These are phyloP conservation scores for Drosophila virilis DNA, from an alignment of 1,140 invertebrate species.

Conservation along the genomic window DNA sequence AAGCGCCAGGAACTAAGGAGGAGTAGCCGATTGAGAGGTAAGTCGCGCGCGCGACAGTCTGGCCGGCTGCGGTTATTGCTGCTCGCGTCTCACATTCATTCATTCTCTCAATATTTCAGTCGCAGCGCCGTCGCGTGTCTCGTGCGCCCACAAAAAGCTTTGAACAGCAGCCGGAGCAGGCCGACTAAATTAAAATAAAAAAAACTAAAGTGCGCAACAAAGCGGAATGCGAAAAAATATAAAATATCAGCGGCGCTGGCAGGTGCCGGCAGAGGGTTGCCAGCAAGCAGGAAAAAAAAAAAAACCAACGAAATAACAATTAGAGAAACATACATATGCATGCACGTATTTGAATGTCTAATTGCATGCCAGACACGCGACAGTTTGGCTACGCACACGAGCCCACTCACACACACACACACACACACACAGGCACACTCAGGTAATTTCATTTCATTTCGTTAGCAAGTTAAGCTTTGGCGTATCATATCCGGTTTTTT, in stretches of 20 bases:
- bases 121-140: conserved; percentile 29
- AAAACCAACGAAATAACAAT: conserved; percentile 26
- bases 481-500: conserved; percentile 79
- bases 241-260: conserved; percentile 25
- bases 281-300: conserved; percentile 21
- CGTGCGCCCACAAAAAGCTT: conserved; percentile 44
- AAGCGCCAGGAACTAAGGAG: conserved; percentile 32
- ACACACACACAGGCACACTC: conserved; percentile 14
- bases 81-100: conserved; percentile 38
- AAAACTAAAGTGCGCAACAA: conserved; percentile 29
- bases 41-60: conserved; percentile 57
- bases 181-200: not conserved
- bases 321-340: conserved; percentile 6
- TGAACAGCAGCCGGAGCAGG: conserved; percentile 7
- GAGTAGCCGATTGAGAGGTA: conserved; percentile 11
- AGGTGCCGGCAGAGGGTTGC: conserved; percentile 25
- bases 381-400: conserved; percentile 54
- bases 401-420: conserved; percentile 20
- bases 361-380: conserved; percentile 82
- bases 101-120: conserved; percentile 35
- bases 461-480: conserved; percentile 62
- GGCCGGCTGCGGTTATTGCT: conserved; percentile 33
- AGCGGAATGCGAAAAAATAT: conserved; percentile 50
- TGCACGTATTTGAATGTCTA: conserved; percentile 67
- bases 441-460: conserved; percentile 66